Conservation (phyloP, 2,113 vertebrate genomes). For the Loxodonta africana region DNA sequence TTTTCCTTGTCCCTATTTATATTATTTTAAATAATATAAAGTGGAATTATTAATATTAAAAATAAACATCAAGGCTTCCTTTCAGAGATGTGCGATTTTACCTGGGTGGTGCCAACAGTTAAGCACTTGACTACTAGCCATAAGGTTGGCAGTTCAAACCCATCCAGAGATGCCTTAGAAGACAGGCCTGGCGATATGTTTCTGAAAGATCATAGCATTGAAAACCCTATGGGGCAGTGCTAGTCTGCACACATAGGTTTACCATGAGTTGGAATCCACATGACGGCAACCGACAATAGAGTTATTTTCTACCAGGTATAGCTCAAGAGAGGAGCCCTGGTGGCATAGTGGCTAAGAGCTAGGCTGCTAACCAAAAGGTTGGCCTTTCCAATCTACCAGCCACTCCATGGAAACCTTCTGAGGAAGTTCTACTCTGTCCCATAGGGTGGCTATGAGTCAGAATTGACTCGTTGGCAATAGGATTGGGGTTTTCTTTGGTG, state of each 20-base stretch:
- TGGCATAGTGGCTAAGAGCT: too few relatives aligned
- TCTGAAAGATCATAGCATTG: background rate
- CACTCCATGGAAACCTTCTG: too few relatives aligned
- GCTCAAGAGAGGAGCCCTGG: too few relatives aligned
- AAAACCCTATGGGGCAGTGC: background rate
- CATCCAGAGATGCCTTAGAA: background rate
- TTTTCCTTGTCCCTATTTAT: background rate
- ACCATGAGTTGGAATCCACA: background rate
- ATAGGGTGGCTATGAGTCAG: too few relatives aligned
- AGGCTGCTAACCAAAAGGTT: too few relatives aligned
- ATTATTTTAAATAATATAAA: background rate
- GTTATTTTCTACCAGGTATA: background rate
- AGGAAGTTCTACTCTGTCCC: too few relatives aligned
- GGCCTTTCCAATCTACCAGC: too few relatives aligned
- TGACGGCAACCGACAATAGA: background rate
- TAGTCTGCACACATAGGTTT: background rate
- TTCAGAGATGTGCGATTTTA: background rate
- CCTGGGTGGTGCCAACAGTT: background rate
- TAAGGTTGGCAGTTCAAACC: background rate
- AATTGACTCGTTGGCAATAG: too few relatives aligned
- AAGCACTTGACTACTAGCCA: background rate
- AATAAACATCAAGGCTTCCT: background rate
- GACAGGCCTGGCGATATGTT: background rate
- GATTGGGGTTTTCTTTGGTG: too few relatives aligned
- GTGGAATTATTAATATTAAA: background rate